Evolutionary conservation across 1,140 invertebrate species (phyloP).

Genomic region (Eurytemora carolleeae): DNA sequence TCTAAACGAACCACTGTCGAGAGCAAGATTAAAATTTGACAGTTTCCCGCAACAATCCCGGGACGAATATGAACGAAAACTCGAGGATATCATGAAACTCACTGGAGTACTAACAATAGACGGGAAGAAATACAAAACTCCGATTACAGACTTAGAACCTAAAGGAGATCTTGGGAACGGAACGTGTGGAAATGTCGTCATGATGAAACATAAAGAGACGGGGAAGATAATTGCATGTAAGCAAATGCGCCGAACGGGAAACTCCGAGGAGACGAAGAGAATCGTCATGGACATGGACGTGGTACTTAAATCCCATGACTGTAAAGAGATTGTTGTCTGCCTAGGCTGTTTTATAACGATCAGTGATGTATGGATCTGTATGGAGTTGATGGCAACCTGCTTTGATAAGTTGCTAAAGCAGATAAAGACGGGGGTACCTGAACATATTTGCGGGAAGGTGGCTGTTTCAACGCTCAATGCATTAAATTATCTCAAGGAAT

Average conservation of each 20-base stretch:
- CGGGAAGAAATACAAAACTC: background rate
- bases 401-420: constrained; percentile 87
- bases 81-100: background rate
- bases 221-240: constrained; percentile 79
- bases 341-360: constrained; percentile 84
- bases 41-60: background rate
- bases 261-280: constrained; percentile 62
- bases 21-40: background rate
- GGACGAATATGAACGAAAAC: background rate
- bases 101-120: background rate
- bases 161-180: constrained; percentile 81
- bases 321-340: constrained; percentile 90
- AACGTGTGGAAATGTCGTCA: constrained; percentile 90
- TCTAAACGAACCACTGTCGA: background rate
- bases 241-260: constrained; percentile 93
- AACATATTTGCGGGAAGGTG: constrained; percentile 85
- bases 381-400: constrained; percentile 98
- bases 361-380: constrained; percentile 97
- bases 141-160: background rate
- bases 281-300: constrained; percentile 82
- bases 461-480: constrained; percentile 42
- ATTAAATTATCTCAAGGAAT: constrained; percentile 20
- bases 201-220: constrained; percentile 76
- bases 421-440: constrained; percentile 57
- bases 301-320: constrained; percentile 54